These are phyloP conservation scores for Tychaedon coryphoeus DNA, from an alignment of 2,113 vertebrate species.

Conservation along the genomic window DNA sequence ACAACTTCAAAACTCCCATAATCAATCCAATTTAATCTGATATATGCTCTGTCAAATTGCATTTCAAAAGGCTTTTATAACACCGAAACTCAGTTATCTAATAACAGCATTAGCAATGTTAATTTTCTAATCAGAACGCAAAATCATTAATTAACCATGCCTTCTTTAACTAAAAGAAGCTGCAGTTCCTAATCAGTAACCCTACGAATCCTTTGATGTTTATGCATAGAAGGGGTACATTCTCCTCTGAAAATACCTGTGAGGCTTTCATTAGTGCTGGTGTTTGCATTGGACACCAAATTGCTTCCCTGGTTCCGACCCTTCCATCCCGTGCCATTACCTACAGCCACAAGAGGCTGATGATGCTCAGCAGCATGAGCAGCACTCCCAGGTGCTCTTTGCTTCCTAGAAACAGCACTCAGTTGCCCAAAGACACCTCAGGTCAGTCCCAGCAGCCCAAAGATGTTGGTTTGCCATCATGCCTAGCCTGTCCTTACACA, in stretches of 20 bases:
- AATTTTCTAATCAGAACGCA: conserved; percentile 65
- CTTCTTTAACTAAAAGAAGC: conserved; percentile 43
- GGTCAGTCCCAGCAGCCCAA: background rate
- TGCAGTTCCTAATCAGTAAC: conserved; percentile 44
- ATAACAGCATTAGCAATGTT: conserved; percentile 57
- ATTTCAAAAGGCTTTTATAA: conserved; percentile 61
- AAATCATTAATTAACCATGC: conserved; percentile 64
- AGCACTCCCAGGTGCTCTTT: background rate
- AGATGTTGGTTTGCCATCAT: background rate
- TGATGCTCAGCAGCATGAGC: fast-evolving
- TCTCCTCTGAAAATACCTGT: conserved; percentile 38
- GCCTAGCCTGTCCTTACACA: background rate
- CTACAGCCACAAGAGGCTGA: background rate
- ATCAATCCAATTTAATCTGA: conserved; percentile 62
- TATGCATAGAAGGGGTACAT: background rate
- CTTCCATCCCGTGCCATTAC: background rate
- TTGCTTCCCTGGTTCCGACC: background rate
- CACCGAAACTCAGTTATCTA: conserved; percentile 52
- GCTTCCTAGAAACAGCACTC: background rate
- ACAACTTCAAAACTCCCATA: conserved; percentile 54
- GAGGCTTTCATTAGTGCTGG: background rate
- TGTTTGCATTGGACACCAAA: background rate
- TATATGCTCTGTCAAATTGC: conserved; percentile 59
- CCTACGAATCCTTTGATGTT: conserved; percentile 42
- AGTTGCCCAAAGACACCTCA: background rate